Conservation (phyloP, 2,888 invertebrate species). For the Atethmia centrago region DNA sequence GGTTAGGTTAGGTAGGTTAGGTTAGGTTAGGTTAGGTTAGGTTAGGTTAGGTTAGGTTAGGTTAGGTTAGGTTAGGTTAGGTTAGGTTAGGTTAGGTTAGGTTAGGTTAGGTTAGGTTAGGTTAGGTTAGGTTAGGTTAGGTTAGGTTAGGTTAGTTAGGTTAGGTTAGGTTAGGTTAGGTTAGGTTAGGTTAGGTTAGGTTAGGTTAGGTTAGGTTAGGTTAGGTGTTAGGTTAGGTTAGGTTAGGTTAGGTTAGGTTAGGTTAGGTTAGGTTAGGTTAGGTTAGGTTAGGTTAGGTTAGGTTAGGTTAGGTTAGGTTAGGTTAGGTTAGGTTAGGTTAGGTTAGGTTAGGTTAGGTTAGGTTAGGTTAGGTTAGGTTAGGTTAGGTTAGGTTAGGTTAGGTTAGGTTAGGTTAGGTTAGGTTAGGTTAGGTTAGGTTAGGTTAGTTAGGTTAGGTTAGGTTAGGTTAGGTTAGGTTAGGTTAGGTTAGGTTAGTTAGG, state of each 20-base stretch:
- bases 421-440: constrained; percentile 60
- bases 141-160: constrained; percentile 46
- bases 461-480: constrained; percentile 51
- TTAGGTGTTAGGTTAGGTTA: constrained; percentile 19
- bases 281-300: constrained; percentile 55
- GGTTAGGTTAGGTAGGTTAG: constrained; percentile 41
- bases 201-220: constrained; percentile 1
- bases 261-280: constrained; percentile 11
- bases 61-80: constrained; percentile 47
- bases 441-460: constrained; percentile 59
- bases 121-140: constrained; percentile 48
- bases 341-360: constrained; percentile 55
- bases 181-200: constrained; percentile 13
- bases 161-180: constrained; percentile 44
- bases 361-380: constrained; percentile 58
- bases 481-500: constrained; percentile 46
- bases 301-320: constrained; percentile 53
- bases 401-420: constrained; percentile 60
- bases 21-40: constrained; percentile 43
- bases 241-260: constrained; percentile 7
- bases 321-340: constrained; percentile 53
- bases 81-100: constrained; percentile 45
- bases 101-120: constrained; percentile 43
- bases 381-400: constrained; percentile 59
- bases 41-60: constrained; percentile 47